Evolutionary conservation across 2,113 vertebrate genomes (phyloP).

Genomic region (Falco punctatus): DNA sequence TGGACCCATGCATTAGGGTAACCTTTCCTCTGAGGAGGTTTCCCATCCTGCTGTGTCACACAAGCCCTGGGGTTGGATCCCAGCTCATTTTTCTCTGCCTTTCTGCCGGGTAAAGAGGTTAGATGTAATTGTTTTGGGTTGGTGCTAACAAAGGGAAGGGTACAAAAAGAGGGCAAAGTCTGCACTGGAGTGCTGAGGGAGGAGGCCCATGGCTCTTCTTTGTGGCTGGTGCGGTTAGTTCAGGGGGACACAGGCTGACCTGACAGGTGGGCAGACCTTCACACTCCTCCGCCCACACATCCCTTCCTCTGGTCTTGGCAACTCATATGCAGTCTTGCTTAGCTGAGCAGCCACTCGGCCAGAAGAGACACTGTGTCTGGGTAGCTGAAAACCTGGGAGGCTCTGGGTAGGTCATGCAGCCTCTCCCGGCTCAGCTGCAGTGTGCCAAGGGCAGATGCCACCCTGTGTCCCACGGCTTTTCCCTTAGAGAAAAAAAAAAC

Average conservation of each 20-base stretch:
- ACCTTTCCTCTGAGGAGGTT: not conserved
- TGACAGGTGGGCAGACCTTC: not conserved
- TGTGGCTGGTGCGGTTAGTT: not conserved
- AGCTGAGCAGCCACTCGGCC: not conserved
- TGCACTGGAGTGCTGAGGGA: not conserved
- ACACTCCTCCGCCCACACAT: not conserved
- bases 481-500: not conserved
- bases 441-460: not conserved
- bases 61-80: not conserved
- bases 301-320: not conserved
- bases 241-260: not conserved
- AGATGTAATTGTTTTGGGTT: not conserved
- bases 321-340: not conserved
- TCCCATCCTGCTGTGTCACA: not conserved
- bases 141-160: not conserved
- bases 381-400: not conserved
- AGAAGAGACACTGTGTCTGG: not conserved
- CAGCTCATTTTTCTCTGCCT: not conserved
- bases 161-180: not conserved
- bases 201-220: not conserved
- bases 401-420: rapidly evolving
- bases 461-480: not conserved
- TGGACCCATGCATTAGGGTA: not conserved
- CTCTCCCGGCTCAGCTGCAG: rapidly evolving
- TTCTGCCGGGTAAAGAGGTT: not conserved